Evolutionary conservation across 2,888 invertebrate species (phyloP).

Genomic region (Sesia bembeciformis): DNA sequence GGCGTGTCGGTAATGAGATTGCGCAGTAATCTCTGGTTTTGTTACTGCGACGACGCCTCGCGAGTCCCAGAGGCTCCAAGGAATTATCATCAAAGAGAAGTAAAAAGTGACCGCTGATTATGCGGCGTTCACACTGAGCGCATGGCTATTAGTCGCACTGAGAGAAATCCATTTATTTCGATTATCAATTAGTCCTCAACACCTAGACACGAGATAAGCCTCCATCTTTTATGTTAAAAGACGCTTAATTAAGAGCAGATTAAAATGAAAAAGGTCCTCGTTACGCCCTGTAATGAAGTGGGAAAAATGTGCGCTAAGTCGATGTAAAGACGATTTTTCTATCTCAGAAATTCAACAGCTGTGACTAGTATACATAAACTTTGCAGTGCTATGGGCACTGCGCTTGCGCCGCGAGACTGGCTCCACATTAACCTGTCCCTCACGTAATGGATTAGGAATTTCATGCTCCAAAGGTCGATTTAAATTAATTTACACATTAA

Average conservation of each 20-base stretch:
- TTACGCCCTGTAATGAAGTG: slow-evolving; percentile 42
- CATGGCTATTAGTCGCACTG: slow-evolving; percentile 40
- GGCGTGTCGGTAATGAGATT: slow-evolving; percentile 45
- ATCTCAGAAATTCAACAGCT: slow-evolving; percentile 41
- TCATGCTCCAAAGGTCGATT: slow-evolving; percentile 56
- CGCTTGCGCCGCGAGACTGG: slow-evolving; percentile 32
- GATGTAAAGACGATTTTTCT: slow-evolving; percentile 29
- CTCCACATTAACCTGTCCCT: slow-evolving; percentile 54
- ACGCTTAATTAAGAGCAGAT: slow-evolving; percentile 52
- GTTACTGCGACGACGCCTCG: slow-evolving; percentile 2
- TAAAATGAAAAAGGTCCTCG: slow-evolving; percentile 53
- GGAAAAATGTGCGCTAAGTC: slow-evolving; percentile 27
- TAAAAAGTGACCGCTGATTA: slow-evolving; percentile 63
- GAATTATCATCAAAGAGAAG: slow-evolving; percentile 55
- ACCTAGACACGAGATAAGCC: slow-evolving; percentile 50
- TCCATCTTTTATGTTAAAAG: slow-evolving; percentile 32
- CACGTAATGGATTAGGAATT: slow-evolving; percentile 61
- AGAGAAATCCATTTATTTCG: slow-evolving; percentile 45
- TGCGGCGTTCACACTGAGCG: slow-evolving; percentile 40
- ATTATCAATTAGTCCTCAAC: slow-evolving; percentile 65
- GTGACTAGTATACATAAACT: slow-evolving; percentile 36
- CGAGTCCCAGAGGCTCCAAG: slow-evolving; percentile 3
- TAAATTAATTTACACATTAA: slow-evolving; percentile 67
- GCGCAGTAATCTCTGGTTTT: slow-evolving; percentile 48
- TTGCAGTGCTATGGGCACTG: slow-evolving; percentile 24